Evolutionary conservation across 2,113 vertebrate species (phyloP).

Genomic region (Myotis yumanensis): DNA sequence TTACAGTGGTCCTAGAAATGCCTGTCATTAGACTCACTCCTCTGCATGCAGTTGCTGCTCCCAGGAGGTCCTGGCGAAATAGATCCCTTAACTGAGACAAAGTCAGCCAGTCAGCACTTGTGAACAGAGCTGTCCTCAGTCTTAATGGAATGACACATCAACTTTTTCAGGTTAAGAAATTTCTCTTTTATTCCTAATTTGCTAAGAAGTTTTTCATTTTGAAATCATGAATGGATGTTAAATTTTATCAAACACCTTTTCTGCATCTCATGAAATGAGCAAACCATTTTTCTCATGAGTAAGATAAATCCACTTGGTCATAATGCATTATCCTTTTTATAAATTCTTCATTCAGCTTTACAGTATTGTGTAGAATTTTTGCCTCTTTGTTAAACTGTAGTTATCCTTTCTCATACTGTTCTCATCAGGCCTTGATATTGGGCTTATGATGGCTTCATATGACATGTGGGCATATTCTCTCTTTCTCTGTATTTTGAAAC

Average conservation of each 20-base stretch:
- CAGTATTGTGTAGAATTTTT: background rate
- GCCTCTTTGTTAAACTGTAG: background rate
- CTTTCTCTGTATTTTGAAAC: background rate
- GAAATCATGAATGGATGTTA: background rate
- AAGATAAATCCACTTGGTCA: background rate
- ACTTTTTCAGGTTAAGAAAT: background rate
- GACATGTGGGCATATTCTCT: background rate
- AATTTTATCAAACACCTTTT: constrained; percentile 1
- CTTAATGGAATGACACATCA: background rate
- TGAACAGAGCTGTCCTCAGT: background rate
- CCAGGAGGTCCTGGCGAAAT: background rate
- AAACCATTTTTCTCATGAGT: background rate
- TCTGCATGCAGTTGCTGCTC: background rate
- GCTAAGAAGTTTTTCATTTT: background rate
- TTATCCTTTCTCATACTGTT: background rate
- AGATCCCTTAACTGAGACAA: background rate
- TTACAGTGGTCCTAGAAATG: background rate
- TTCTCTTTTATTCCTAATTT: constrained; percentile 14
- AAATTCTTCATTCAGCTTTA: background rate
- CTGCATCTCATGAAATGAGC: background rate
- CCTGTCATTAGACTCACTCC: background rate
- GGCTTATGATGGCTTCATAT: background rate
- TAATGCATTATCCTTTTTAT: background rate
- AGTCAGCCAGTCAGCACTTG: background rate
- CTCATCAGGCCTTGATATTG: background rate